Base-by-base conservation (phyloP, 2,888 invertebrate genomes). In the Odontocolon sp. region DNA sequence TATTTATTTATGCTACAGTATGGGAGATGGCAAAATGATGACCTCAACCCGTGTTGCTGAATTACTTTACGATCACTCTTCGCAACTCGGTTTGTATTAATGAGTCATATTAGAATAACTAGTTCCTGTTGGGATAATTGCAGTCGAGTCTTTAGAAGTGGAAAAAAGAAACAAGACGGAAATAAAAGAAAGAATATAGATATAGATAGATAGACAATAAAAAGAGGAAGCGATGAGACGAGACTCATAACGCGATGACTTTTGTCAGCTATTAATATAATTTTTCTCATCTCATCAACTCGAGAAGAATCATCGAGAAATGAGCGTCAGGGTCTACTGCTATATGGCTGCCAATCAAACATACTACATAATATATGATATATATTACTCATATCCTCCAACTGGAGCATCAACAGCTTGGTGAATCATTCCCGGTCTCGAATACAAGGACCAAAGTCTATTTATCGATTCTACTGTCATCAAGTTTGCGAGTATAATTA, bases 31-130 rank as follows among this genome's bases (percentile, higher is more conserved):
- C 50, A 9, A 36, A 36, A 56, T 36, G 67, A 72, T 77, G 71
- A 77, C 77, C 64, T 72, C 77, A 64, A 57, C 45, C 68, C 50
- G 18, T 54, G 57, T 61, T 61, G 40, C 72, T 77, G 72, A 77
- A 64, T 77, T 77, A 72, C 63, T 72, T 67, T 50, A 63, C 71
- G 76, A 77, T 67, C 71, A 28, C 40, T 63, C 64, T 61, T 63
- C 71, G 11, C 71, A 40, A 26, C 71, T 47, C 47, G 42, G 47
- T 42, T 72, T 57, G 18, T 64, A 72, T 72, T 69, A 72, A 77
- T 68, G 77, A 72, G 57, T 77, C 77, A 64, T 59, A 77, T 77
- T 72, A 64, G 77, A 77, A 77, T 72, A 77, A 77, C 72, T 68
- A 72, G 77, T 72, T 77, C 72, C 77, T 64, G 72, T 23, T 77